Percentiles rank a stretch among this genome's conserved stretches.
Conservation (phyloP, 2,113 vertebrate genomes). For the Oxygymnocypris stewartii region DNA sequence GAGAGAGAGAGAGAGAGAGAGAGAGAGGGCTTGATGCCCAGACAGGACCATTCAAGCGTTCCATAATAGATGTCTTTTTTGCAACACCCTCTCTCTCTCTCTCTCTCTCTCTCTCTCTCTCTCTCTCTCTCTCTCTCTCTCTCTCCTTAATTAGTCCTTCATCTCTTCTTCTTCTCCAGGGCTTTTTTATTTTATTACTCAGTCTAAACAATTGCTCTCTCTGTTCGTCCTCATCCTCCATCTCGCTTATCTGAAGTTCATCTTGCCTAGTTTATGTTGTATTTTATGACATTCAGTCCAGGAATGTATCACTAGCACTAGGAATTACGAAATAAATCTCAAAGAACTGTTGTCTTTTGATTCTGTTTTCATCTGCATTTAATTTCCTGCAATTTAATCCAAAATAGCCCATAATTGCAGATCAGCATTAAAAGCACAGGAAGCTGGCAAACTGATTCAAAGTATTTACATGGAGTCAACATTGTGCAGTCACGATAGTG, state of each 20-base stretch:
- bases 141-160: constrained; percentile 13
- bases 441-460: neutral
- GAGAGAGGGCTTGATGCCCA: too few species aligned
- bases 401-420: neutral
- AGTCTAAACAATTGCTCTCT: neutral
- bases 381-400: neutral
- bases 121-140: neutral
- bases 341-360: neutral
- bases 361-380: neutral
- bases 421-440: neutral
- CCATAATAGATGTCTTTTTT: too few species aligned
- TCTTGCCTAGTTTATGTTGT: neutral
- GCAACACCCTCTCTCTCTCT: too few species aligned
- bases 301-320: neutral
- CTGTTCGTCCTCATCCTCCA: neutral
- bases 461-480: neutral
- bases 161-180: neutral
- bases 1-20: too few species aligned
- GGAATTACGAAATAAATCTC: neutral
- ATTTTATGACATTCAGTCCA: neutral
- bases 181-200: neutral
- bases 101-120: neutral
- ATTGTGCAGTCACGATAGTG: neutral
- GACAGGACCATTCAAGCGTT: too few species aligned
- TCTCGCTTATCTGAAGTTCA: neutral